Conservation (phyloP, 2,113 vertebrate genomes). For the Serinus canaria region DNA sequence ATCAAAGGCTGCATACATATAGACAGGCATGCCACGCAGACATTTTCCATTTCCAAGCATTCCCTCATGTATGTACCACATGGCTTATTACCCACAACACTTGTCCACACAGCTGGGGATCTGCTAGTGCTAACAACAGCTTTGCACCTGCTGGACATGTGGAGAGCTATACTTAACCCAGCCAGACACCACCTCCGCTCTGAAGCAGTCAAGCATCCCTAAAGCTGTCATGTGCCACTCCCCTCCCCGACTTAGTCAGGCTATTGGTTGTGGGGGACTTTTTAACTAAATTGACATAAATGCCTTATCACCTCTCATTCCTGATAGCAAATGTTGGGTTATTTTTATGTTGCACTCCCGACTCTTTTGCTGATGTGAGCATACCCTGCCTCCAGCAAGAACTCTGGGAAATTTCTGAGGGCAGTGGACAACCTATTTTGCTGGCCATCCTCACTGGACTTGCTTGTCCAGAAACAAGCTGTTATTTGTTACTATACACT, state of each 20-base stretch:
- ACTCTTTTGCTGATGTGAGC: background rate
- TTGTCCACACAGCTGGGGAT: slow-evolving; percentile 46
- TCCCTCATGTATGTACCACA: background rate
- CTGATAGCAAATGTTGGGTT: slow-evolving; percentile 12
- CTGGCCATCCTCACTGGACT: background rate
- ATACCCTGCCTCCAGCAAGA: background rate
- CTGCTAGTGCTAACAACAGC: slow-evolving; percentile 35
- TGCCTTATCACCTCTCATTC: slow-evolving; percentile 16
- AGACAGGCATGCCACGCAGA: background rate
- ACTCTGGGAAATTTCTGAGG: background rate
- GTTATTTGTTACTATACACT: background rate
- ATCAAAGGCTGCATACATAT: background rate
- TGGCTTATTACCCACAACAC: background rate
- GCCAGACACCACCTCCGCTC: background rate
- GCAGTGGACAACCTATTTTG: background rate
- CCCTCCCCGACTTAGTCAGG: background rate
- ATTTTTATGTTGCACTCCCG: background rate
- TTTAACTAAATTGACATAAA: background rate
- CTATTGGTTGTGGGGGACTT: background rate
- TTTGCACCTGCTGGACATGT: slow-evolving; percentile 51
- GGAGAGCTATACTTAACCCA: slow-evolving; percentile 59
- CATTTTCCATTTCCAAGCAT: slow-evolving; percentile 17
- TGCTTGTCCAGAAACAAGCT: background rate
- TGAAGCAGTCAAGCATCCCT: background rate
- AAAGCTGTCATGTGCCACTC: background rate